These are phyloP conservation scores for Mionectes olivaceus DNA, from an alignment of 2,797 vertebrate species.

Conservation along the genomic window DNA sequence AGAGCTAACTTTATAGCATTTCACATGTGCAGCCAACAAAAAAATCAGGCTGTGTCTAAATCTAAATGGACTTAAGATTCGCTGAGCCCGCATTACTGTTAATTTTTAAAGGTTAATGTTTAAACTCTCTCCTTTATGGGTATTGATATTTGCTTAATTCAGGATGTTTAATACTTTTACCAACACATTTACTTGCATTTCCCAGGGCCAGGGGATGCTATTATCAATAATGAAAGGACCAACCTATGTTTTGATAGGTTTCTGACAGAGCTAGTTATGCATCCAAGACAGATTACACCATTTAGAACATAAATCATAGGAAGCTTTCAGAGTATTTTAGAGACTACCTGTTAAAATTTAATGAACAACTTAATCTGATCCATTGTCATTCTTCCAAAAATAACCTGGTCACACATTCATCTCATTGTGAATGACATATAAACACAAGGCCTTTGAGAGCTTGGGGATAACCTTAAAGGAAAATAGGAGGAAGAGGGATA, in stretches of 20 bases:
- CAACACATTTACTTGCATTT: neutral
- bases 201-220: constrained; percentile 15
- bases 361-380: constrained; percentile 54
- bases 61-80: neutral
- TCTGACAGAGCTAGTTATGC: constrained; percentile 59
- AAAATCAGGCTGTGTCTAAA: neutral
- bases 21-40: neutral
- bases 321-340: constrained; percentile 67
- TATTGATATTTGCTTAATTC: constrained; percentile 9
- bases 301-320: constrained; percentile 45
- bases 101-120: constrained; percentile 13
- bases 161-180: constrained; percentile 1
- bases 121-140: neutral
- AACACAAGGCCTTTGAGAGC: constrained; percentile 20
- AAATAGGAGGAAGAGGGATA: neutral
- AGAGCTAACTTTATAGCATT: neutral
- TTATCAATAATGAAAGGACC: constrained; percentile 10
- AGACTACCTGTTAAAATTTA: constrained; percentile 57
- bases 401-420: constrained; percentile 24
- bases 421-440: constrained; percentile 23
- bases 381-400: constrained; percentile 64
- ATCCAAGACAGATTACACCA: constrained; percentile 35
- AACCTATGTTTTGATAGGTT: constrained; percentile 2
- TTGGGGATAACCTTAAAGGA: neutral
- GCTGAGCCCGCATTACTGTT: neutral